Evolutionary conservation across 2,797 vertebrate species (phyloP), one percentile per base, ranked within the genome.

Genomic region (Cynopterus sphinx): DNA sequence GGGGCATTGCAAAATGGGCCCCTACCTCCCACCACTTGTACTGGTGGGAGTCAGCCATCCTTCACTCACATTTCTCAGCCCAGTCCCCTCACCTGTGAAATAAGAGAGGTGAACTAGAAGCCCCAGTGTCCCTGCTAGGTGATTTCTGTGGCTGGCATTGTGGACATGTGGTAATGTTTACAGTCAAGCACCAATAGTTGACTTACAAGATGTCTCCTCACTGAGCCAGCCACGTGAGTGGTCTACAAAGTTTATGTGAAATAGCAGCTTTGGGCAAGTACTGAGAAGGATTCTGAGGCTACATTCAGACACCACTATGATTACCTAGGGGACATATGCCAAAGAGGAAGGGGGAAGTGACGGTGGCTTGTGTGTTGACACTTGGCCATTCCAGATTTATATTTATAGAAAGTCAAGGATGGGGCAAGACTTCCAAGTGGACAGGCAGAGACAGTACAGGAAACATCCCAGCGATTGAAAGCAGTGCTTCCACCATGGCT

Each of bases 211-310:
- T 16, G 1, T 31, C 46, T 94, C 39, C 21, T 6, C 22, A 11
- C 24, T 1, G 1, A 4, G 17, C 67, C 13, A 26, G 68, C 28
- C 3, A 15, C 33, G 2, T 0, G 0, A 9, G 13, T 0, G 2
- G 31, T n/a, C 39, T 24, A 3, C 33, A 67, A 49, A 0, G 3
- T 36, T n/a, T 10, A 15, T 36, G 13, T 39, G 21, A 41, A 15
- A n/a, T 0, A 17, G 51, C 0, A 2, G n/a, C 24, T 57, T n/a
- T 51, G 24, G 0, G 26, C 28, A 43, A n/a, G 15, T 1, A 19
- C 13, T 9, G 28, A 39, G 55, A 22, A 86, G 49, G 77, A 65
- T 24, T 39, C 57, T 6, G 9, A 13, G 46, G 46, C 36, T 26
- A 31, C 4, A 3, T 53, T 41, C n/a, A 22, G 36, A 75, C 19